A percentile compares a stretch with the other conserved stretches of the same genome.
Conservation (phyloP, 2,888 invertebrate species). For the Xanthostigma xanthostigma region DNA sequence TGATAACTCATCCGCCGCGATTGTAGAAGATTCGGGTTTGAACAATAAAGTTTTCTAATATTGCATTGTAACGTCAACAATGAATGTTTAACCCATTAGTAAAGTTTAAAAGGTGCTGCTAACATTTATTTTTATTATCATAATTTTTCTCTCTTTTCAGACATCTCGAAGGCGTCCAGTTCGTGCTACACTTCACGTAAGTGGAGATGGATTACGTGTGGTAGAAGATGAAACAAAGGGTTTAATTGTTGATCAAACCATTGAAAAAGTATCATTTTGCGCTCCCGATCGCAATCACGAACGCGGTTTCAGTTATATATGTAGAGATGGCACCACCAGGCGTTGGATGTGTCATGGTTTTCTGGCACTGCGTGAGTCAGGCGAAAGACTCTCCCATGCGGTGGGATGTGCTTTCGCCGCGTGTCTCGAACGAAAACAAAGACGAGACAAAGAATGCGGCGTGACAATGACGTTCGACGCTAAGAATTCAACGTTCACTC, state of each 20-base stretch:
- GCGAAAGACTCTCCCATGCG: conserved; percentile 95
- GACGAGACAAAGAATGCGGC: conserved; percentile 89
- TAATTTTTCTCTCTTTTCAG: conserved; percentile 33
- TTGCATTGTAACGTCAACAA: too few relatives aligned
- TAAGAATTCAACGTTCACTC: conserved; percentile 79
- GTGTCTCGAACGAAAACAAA: conserved; percentile 93
- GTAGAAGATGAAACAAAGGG: conserved; percentile 99
- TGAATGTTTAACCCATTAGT: too few relatives aligned
- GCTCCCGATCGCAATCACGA: conserved; percentile 97
- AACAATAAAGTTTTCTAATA: too few relatives aligned
- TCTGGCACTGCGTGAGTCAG: conserved; percentile 86
- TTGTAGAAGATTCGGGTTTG: too few relatives aligned
- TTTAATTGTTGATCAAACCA: conserved; percentile 97
- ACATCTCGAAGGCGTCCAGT: conserved; percentile 78
- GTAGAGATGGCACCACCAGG: conserved; percentile 93
- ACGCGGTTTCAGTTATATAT: conserved; percentile 97
- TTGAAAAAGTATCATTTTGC: conserved; percentile 99
- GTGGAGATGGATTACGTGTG: conserved; percentile 90
- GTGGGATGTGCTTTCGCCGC: conserved; percentile 99
- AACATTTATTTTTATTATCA: conserved; percentile 4
- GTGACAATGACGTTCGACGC: conserved; percentile 87
- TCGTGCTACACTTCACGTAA: conserved; percentile 78
- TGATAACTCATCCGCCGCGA: too few relatives aligned
- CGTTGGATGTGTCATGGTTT: conserved; percentile 99
- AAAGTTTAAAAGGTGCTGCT: too few relatives aligned